A percentile compares a stretch with the other conserved stretches of the same genome.
Conservation (phyloP, 2,797 vertebrate species). For the Oryzias dopingdopingensis region DNA sequence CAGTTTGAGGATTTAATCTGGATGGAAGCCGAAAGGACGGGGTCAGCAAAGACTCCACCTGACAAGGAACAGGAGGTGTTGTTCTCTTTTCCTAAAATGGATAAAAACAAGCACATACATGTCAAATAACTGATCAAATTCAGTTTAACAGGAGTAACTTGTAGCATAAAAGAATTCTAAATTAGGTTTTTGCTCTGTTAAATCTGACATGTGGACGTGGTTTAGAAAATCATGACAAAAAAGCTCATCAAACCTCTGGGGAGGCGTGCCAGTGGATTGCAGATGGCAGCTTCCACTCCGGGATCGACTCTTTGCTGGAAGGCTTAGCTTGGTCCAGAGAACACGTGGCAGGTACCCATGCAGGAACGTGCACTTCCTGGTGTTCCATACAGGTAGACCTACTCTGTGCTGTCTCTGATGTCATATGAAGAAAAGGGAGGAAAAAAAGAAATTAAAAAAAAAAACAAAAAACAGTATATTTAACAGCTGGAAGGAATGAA, state of each 20-base stretch:
- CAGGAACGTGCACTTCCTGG: conserved; percentile 49
- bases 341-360: conserved; percentile 39
- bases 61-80: conserved; percentile 52
- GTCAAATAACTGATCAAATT: neutral
- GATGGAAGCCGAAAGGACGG: conserved; percentile 55
- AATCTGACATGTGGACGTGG: neutral
- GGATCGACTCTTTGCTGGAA: conserved; percentile 41
- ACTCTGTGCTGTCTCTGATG: conserved; percentile 9
- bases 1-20: conserved; percentile 61
- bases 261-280: conserved; percentile 54
- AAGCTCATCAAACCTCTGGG: conserved; percentile 67
- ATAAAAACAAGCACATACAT: neutral
- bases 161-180: neutral
- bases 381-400: conserved; percentile 13
- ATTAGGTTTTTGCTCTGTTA: neutral
- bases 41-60: conserved; percentile 68
- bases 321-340: conserved; percentile 48
- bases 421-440: conserved; percentile 18
- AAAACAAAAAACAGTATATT: neutral
- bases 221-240: neutral
- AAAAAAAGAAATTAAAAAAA: neutral
- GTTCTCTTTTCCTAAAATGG: conserved; percentile 64
- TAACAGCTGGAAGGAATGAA: neutral
- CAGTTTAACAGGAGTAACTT: neutral
- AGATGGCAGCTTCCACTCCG: conserved; percentile 73